Percentiles rank a stretch among this genome's conserved stretches.
Evolutionary conservation across 2,797 vertebrate species (phyloP).

Genomic region (Pseudochaenichthys georgianus): DNA sequence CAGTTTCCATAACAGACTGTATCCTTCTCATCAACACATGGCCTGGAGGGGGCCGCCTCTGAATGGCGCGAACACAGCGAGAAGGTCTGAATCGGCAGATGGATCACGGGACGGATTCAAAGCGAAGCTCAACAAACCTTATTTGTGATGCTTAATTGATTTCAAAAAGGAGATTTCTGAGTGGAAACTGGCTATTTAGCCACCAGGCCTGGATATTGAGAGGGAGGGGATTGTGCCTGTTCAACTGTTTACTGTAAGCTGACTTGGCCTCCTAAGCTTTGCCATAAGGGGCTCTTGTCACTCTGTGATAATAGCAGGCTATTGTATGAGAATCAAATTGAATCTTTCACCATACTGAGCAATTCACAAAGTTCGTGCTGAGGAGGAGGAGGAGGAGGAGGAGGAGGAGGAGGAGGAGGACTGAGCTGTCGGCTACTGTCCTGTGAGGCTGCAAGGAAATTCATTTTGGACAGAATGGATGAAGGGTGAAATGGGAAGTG

Average conservation of each 20-base stretch:
- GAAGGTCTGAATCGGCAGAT: conserved; percentile 42
- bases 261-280: conserved; percentile 72
- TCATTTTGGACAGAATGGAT: conserved; percentile 68
- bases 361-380: conserved; percentile 68
- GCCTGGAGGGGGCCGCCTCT: conserved; percentile 59
- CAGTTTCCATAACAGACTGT: conserved; percentile 69
- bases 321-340: conserved; percentile 76
- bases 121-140: conserved; percentile 51
- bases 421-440: conserved; percentile 39
- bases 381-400: too few species aligned
- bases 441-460: conserved; percentile 55
- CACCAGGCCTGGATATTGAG: conserved; percentile 56
- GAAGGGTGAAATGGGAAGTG: conserved; percentile 65
- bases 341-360: conserved; percentile 74
- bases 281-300: conserved; percentile 73
- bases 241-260: conserved; percentile 69
- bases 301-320: conserved; percentile 62
- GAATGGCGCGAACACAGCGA: conserved; percentile 21
- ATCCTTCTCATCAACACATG: conserved; percentile 70
- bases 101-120: conserved; percentile 58
- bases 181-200: conserved; percentile 64
- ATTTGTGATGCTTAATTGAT: conserved; percentile 80
- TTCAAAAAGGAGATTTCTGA: conserved; percentile 52
- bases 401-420: conserved; percentile 50
- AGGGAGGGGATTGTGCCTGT: conserved; percentile 61